These are phyloP conservation scores for Smithornis capensis DNA, from an alignment of 2,113 vertebrate species.

Conservation along the genomic window DNA sequence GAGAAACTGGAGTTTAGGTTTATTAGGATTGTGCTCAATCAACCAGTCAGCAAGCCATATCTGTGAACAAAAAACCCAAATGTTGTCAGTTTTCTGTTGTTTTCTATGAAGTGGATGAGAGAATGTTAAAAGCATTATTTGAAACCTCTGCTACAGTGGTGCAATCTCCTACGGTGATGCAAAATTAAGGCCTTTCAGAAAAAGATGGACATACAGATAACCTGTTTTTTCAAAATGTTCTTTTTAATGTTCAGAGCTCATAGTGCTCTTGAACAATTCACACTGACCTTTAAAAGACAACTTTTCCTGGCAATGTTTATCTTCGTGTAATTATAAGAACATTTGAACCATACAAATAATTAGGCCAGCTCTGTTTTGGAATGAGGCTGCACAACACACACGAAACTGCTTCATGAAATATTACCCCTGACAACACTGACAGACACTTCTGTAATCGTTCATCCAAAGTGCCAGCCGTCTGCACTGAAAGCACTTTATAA, in stretches of 20 bases:
- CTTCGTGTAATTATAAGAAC: neutral
- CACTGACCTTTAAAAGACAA: neutral
- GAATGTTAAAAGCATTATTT: neutral
- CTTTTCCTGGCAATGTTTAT: neutral
- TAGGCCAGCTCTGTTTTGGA: neutral
- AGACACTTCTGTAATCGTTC: neutral
- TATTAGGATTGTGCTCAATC: constrained; percentile 87
- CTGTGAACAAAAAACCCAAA: constrained; percentile 64
- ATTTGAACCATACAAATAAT: neutral
- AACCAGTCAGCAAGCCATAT: constrained; percentile 94
- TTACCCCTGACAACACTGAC: neutral
- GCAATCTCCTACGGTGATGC: neutral
- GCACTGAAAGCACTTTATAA: neutral
- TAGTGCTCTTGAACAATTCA: neutral
- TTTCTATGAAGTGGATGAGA: neutral
- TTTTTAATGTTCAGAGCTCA: neutral
- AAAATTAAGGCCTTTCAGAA: neutral
- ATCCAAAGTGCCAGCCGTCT: neutral
- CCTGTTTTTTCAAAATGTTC: neutral
- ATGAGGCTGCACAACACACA: neutral
- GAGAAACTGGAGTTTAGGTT: constrained; percentile 74
- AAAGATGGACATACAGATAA: neutral
- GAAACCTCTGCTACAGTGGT: neutral
- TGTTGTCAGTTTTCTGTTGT: neutral
- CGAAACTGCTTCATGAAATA: neutral